Evolutionary conservation across 2,113 vertebrate genomes (phyloP).

Genomic region (Misgurnus mizolepis): DNA sequence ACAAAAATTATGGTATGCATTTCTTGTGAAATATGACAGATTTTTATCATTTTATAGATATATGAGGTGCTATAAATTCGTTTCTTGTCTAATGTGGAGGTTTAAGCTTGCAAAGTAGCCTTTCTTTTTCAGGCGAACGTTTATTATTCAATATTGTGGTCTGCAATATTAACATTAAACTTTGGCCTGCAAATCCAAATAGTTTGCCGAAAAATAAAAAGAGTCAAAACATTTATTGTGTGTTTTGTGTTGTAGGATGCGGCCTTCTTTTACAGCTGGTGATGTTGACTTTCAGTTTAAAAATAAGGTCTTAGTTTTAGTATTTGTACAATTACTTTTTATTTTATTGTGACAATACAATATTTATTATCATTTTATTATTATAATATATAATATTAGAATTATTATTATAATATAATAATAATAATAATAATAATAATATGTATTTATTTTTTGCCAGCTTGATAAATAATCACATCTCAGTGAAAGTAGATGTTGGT

Average conservation of each 20-base stretch:
- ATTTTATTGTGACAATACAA: not conserved
- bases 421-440: not conserved
- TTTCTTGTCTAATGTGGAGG: not conserved
- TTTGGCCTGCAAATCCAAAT: slow-evolving; percentile 14
- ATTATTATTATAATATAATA: not conserved
- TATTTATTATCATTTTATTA: no score
- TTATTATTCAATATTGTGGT: not conserved
- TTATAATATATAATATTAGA: not conserved
- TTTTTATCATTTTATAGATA: not conserved
- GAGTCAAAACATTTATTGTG: not conserved
- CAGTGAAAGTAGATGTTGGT: no score
- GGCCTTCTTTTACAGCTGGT: not conserved
- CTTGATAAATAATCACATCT: not conserved
- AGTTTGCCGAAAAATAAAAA: not conserved
- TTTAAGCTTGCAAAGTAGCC: not conserved
- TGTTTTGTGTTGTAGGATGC: not conserved
- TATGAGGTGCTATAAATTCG: not conserved
- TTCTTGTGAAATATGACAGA: not conserved
- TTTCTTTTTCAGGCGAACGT: not conserved
- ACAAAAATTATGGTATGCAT: not conserved
- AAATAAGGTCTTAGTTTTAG: not conserved
- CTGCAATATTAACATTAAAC: not conserved
- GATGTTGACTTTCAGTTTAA: not conserved
- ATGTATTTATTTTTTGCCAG: not conserved
- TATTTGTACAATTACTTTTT: not conserved